Conservation (phyloP, 2,797 vertebrate genomes). For the Taeniopygia guttata region DNA sequence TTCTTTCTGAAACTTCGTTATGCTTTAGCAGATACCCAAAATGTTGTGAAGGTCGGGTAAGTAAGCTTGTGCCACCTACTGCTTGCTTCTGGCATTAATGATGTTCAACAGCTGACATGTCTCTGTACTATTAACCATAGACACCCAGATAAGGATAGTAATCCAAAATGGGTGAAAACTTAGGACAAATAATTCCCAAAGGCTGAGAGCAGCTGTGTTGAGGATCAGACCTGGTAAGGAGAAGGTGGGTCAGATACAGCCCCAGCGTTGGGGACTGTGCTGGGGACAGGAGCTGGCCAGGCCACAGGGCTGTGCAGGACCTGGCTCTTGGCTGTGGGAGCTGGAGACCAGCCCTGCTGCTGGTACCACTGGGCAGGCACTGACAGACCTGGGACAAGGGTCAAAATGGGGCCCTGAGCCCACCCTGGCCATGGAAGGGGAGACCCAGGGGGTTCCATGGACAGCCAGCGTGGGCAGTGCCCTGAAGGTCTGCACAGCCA, state of each 20-base stretch:
- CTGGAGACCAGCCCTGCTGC: neutral
- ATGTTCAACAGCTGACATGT: neutral
- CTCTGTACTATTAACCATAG: neutral
- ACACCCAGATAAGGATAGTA: neutral
- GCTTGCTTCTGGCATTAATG: neutral
- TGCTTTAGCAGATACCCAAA: neutral
- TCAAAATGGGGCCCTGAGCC: neutral
- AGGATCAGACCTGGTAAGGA: neutral
- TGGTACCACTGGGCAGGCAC: neutral
- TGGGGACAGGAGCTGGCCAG: neutral
- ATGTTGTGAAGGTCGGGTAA: neutral
- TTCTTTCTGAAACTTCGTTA: neutral
- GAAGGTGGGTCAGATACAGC: accelerated
- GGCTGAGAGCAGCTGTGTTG: neutral
- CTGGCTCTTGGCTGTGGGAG: accelerated
- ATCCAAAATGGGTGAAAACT: neutral
- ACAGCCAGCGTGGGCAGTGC: no score
- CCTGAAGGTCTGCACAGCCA: neutral
- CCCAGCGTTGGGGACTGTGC: accelerated
- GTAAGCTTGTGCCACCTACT: neutral
- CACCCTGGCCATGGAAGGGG: no score
- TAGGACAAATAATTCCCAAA: neutral
- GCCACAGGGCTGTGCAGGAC: neutral
- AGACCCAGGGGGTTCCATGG: accelerated
- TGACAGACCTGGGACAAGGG: neutral